Percentiles rank a stretch among this genome's conserved stretches.
Evolutionary conservation across 2,888 invertebrate species (phyloP).

Genomic region (Phasia obesa): DNA sequence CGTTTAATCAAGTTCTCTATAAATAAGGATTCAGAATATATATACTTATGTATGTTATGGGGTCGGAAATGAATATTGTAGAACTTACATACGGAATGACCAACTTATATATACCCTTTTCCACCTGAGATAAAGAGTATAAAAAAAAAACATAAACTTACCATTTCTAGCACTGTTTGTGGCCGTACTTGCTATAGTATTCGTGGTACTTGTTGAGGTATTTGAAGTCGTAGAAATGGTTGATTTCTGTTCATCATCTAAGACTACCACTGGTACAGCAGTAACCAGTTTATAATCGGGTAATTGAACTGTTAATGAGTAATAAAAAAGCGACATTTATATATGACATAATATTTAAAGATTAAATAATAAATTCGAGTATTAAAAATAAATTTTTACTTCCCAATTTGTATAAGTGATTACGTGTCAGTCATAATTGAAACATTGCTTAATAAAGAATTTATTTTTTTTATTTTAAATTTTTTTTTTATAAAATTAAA

Average conservation of each 20-base stretch:
- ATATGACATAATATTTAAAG: conserved; percentile 2
- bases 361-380: conserved; percentile 36
- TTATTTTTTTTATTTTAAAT: background rate
- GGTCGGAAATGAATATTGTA: too few species aligned
- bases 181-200: conserved; percentile 58
- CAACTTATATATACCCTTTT: too few species aligned
- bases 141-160: conserved; percentile 54
- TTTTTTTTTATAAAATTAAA: conserved; percentile 13
- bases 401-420: background rate
- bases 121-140: too few species aligned
- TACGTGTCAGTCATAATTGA: conserved; percentile 47
- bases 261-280: conserved; percentile 89
- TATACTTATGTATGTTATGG: too few species aligned
- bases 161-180: conserved; percentile 68
- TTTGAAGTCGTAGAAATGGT: conserved; percentile 57
- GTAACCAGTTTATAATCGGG: conserved; percentile 89
- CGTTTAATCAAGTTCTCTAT: too few species aligned
- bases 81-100: too few species aligned
- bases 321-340: conserved; percentile 27
- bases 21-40: too few species aligned
- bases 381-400: conserved; percentile 16
- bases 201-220: conserved; percentile 50
- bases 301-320: conserved; percentile 79
- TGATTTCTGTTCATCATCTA: conserved; percentile 85
- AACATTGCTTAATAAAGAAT: conserved; percentile 12